Evolutionary conservation across 2,888 invertebrate genomes (phyloP).

Genomic region (Furcula furcula): DNA sequence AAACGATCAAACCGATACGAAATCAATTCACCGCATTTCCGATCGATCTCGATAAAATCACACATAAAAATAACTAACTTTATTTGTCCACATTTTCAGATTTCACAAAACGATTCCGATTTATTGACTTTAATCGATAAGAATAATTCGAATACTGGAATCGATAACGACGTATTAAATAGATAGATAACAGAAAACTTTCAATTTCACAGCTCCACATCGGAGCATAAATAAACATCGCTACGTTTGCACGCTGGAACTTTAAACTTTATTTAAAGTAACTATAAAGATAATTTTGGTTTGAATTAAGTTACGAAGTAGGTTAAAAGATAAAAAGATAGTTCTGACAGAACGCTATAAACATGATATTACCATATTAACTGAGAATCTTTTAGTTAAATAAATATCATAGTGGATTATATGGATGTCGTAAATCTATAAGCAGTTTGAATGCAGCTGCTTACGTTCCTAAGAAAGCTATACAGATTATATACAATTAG

Average conservation of each 20-base stretch:
- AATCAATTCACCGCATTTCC: constrained; percentile 1
- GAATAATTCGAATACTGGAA: constrained; percentile 33
- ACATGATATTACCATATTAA: constrained; percentile 35
- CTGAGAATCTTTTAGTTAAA: constrained; percentile 34
- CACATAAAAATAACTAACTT: constrained; percentile 26
- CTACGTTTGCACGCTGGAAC: background rate
- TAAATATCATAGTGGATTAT: constrained; percentile 36
- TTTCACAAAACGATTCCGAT: constrained; percentile 20
- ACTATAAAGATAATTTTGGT: constrained; percentile 8
- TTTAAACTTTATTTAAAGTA: background rate
- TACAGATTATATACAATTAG: too few species aligned
- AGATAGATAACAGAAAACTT: constrained; percentile 25
- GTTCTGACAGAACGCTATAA: constrained; percentile 24
- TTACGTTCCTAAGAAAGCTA: constrained; percentile 5
- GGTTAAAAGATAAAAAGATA: constrained; percentile 21
- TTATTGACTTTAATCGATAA: constrained; percentile 18
- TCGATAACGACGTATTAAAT: constrained; percentile 30
- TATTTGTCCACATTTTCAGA: constrained; percentile 24
- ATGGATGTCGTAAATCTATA: constrained; percentile 31
- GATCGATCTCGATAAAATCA: constrained; percentile 8
- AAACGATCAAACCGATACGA: background rate
- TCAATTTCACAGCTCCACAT: constrained; percentile 22
- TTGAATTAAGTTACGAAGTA: constrained; percentile 5
- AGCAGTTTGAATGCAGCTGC: constrained; percentile 21
- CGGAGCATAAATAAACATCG: constrained; percentile 11